A percentile compares a stretch with the other conserved stretches of the same genome.
These are phyloP conservation scores for Eulemur coronatus DNA, from an alignment of 2,797 vertebrate genomes.

Conservation along the genomic window DNA sequence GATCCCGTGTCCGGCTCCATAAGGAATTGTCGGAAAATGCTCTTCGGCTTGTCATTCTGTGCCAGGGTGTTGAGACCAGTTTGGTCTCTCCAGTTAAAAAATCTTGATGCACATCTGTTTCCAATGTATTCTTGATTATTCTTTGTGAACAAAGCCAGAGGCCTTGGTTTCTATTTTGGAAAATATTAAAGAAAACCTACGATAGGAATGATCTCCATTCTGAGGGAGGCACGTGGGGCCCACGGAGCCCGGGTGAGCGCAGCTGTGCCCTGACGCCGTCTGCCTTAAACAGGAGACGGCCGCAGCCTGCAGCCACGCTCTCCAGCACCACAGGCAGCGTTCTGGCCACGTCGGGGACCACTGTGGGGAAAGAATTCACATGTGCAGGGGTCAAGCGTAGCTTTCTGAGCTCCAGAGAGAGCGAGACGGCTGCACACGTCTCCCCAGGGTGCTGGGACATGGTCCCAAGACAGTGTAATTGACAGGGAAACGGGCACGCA, in stretches of 20 bases:
- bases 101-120: slow-evolving; percentile 1
- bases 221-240: background rate
- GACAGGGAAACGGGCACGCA: too few species aligned
- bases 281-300: background rate
- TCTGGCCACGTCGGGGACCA: rapidly evolving
- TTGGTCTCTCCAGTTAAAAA: background rate
- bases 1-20: rapidly evolving
- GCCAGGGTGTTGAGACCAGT: background rate
- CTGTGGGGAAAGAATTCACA: background rate
- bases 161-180: slow-evolving; percentile 62
- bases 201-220: background rate
- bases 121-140: slow-evolving; percentile 55
- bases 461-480: rapidly evolving
- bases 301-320: background rate
- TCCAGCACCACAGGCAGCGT: rapidly evolving
- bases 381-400: background rate
- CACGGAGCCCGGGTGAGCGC: background rate
- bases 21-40: background rate
- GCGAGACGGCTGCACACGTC: background rate
- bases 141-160: slow-evolving; percentile 61
- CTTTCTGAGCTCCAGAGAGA: background rate
- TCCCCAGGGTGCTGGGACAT: background rate
- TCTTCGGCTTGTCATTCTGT: background rate
- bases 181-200: slow-evolving; percentile 19
- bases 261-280: background rate